Percentiles rank a stretch among this genome's conserved stretches.
Evolutionary conservation across 2,888 invertebrate genomes (phyloP).

Genomic region (Monopis laevigella): DNA sequence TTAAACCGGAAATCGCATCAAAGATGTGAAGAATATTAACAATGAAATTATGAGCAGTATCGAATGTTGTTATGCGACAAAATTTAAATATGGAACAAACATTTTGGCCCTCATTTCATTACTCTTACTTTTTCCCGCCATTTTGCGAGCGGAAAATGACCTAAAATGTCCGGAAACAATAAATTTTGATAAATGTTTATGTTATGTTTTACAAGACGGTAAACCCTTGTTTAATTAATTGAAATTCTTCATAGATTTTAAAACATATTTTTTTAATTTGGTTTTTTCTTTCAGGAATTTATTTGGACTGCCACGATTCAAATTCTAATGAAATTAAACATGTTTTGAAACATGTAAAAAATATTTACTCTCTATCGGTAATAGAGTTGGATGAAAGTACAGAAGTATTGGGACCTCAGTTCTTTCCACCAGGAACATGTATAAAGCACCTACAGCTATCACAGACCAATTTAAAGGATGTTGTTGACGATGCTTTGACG

Average conservation of each 20-base stretch:
- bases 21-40: slow-evolving; percentile 39
- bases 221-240: slow-evolving; percentile 33
- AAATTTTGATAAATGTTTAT: slow-evolving; percentile 78
- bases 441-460: slow-evolving; percentile 82
- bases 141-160: slow-evolving; percentile 61
- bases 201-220: slow-evolving; percentile 91
- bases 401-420: slow-evolving; percentile 77
- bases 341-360: slow-evolving; percentile 74
- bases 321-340: slow-evolving; percentile 77
- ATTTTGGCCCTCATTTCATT: slow-evolving; percentile 50
- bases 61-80: slow-evolving; percentile 35
- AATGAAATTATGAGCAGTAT: slow-evolving; percentile 62
- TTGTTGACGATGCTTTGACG: slow-evolving; percentile 76
- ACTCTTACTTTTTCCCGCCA: slow-evolving; percentile 49
- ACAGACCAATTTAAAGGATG: slow-evolving; percentile 74
- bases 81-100: slow-evolving; percentile 43
- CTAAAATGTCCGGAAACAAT: slow-evolving; percentile 12
- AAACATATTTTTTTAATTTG: background rate
- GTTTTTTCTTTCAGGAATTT: slow-evolving; percentile 68
- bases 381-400: slow-evolving; percentile 87
- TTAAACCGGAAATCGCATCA: slow-evolving; percentile 25
- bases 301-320: slow-evolving; percentile 87
- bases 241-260: background rate
- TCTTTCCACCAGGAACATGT: slow-evolving; percentile 78
- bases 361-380: slow-evolving; percentile 84